These are phyloP conservation scores for Sminthurides aquaticus DNA, from an alignment of 2,888 invertebrate species.

Conservation along the genomic window DNA sequence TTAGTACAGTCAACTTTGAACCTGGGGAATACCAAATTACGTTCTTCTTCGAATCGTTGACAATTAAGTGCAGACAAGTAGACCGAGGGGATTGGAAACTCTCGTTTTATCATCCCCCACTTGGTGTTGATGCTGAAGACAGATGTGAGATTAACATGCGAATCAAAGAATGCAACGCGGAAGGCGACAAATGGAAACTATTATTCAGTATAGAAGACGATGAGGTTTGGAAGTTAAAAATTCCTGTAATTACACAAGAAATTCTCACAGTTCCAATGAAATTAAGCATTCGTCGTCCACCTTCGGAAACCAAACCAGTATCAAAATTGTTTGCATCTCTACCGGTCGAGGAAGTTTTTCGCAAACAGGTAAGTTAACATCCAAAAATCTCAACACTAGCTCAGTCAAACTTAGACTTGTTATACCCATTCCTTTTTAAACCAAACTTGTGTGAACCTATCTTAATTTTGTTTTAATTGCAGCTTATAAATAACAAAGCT, in stretches of 20 bases:
- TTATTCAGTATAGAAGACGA: slow-evolving; percentile 8
- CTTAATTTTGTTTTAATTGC: too few species aligned
- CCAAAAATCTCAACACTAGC: background rate
- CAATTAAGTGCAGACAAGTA: background rate
- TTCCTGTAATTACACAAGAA: slow-evolving; percentile 10
- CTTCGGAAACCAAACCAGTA: background rate
- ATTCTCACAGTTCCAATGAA: slow-evolving; percentile 8
- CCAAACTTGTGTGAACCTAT: too few species aligned
- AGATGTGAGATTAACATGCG: background rate
- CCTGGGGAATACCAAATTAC: background rate
- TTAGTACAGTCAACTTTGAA: background rate
- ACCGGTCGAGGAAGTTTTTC: background rate
- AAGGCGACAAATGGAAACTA: background rate
- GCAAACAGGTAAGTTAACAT: background rate
- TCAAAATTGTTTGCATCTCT: background rate
- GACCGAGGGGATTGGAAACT: slow-evolving; percentile 1
- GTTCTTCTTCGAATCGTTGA: background rate
- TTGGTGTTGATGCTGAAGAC: slow-evolving; percentile 6
- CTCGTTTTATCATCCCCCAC: slow-evolving; percentile 6
- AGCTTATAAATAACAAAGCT: background rate
- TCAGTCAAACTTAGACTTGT: too few species aligned
- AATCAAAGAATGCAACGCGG: background rate
- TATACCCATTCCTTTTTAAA: too few species aligned
- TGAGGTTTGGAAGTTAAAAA: slow-evolving; percentile 12
- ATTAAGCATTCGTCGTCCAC: background rate